Evolutionary conservation across 2,113 vertebrate species (phyloP).

Genomic region (Pleuronectes platessa): DNA sequence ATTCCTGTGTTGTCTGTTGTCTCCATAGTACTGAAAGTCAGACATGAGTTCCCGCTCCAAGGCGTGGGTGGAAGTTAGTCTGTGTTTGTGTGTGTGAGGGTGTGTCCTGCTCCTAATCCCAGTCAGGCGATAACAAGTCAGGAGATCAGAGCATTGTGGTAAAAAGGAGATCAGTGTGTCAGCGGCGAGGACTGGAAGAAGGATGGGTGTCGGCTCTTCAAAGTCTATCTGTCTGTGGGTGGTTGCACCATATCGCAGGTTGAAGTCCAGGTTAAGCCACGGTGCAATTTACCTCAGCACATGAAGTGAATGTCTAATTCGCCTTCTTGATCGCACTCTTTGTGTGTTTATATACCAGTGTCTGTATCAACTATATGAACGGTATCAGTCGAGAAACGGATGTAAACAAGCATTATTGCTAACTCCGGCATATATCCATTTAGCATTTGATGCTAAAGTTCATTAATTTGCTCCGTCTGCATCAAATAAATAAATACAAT

Average conservation of each 20-base stretch:
- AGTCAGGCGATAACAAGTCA: slow-evolving; percentile 60
- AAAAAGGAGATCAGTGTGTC: slow-evolving; percentile 67
- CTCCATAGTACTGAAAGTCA: slow-evolving; percentile 31
- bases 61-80: neutral
- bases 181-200: neutral
- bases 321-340: no score
- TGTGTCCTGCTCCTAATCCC: slow-evolving; percentile 50
- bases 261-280: no score
- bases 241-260: neutral
- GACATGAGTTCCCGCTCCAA: slow-evolving; percentile 39
- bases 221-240: slow-evolving; percentile 10
- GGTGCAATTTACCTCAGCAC: no score
- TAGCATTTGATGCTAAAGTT: no score
- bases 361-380: no score
- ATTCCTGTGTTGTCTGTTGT: slow-evolving; percentile 39
- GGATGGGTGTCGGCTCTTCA: slow-evolving; percentile 1
- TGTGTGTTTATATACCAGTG: no score
- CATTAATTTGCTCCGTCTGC: no score
- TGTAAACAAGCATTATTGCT: no score
- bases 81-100: slow-evolving; percentile 11
- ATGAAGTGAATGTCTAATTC: no score
- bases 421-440: no score
- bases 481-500: no score
- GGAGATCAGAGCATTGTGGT: slow-evolving; percentile 23
- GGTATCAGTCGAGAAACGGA: no score